Percentiles rank a stretch among this genome's conserved stretches.
These are phyloP conservation scores for Orthonychiurus folsomi DNA, from an alignment of 2,888 invertebrate species.

Conservation along the genomic window DNA sequence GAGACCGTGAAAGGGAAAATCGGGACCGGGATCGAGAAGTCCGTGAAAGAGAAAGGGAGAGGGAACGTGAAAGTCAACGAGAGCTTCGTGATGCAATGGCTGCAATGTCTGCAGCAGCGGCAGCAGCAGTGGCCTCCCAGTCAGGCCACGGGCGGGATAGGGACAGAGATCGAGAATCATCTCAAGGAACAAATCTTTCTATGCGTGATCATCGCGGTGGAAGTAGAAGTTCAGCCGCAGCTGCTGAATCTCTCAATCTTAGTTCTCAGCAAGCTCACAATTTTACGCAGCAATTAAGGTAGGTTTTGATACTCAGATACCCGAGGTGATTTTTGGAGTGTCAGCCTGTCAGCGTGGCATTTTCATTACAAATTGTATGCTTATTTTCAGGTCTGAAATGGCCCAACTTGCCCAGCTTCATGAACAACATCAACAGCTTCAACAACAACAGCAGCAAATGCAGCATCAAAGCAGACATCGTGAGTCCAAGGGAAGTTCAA, in stretches of 20 bases:
- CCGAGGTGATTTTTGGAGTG: conserved; percentile 39
- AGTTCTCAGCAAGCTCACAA: conserved; percentile 23
- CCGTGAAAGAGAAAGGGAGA: conserved; percentile 33
- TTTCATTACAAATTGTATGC: too few species aligned
- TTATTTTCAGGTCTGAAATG: too few species aligned
- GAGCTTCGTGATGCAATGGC: conserved; percentile 18
- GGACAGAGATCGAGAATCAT: conserved; percentile 2
- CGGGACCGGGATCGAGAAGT: conserved; percentile 34
- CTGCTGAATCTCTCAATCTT: conserved; percentile 4
- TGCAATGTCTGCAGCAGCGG: conserved; percentile 25
- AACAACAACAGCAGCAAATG: conserved; percentile 16
- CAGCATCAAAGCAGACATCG: conserved; percentile 20
- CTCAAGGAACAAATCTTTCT: neutral
- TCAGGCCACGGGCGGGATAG: neutral
- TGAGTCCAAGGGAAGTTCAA: conserved; percentile 18
- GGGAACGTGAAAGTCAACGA: conserved; percentile 29
- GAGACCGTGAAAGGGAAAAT: conserved; percentile 22
- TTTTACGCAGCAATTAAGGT: conserved; percentile 33
- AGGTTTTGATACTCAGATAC: too few species aligned
- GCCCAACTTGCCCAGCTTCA: conserved; percentile 36
- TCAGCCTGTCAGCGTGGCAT: conserved; percentile 41
- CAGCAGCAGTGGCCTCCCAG: conserved; percentile 26
- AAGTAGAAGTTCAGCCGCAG: neutral
- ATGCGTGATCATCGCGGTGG: conserved; percentile 2
- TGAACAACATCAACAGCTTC: conserved; percentile 38